Percentiles rank a stretch among this genome's conserved stretches.
phyloP scores from a whole-genome alignment of 2,797 vertebrate genomes.

The Psittacula echo region DNA sequence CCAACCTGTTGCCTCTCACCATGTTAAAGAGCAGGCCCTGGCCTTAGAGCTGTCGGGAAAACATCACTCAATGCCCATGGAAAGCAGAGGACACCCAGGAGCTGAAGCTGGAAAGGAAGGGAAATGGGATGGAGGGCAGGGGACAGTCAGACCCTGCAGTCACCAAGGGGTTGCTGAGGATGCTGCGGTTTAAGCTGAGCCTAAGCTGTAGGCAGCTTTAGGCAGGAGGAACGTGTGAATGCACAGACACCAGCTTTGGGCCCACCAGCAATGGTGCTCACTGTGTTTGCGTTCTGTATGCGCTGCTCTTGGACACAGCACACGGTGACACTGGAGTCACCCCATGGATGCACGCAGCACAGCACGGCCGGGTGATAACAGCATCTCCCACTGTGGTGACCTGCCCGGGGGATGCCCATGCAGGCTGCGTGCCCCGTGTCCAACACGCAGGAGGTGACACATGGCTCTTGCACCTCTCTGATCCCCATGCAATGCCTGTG shows the following conservation, averaged over 20 bases:
- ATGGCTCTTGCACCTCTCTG: fast-evolving
- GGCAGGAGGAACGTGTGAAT: fast-evolving
- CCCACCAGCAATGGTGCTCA: fast-evolving
- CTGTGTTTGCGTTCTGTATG: neutral
- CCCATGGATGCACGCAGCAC: fast-evolving
- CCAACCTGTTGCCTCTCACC: fast-evolving
- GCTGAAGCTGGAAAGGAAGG: neutral
- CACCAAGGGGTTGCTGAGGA: neutral
- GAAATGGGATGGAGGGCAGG: neutral
- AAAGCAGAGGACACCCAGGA: neutral
- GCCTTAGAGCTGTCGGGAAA: neutral
- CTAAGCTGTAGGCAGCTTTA: neutral
- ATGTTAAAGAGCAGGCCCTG: fast-evolving
- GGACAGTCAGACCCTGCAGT: fast-evolving
- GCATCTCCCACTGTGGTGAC: fast-evolving
- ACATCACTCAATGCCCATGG: fast-evolving
- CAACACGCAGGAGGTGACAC: fast-evolving
- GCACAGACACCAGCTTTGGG: neutral
- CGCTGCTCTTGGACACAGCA: neutral
- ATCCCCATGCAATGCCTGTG: neutral
- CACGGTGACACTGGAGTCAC: fast-evolving
- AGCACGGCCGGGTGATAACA: neutral
- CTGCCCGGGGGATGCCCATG: neutral
- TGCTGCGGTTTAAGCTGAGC: neutral
- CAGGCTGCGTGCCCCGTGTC: fast-evolving